Evolutionary conservation across 2,113 vertebrate genomes (phyloP).

Genomic region (Muscicapa adusta): DNA sequence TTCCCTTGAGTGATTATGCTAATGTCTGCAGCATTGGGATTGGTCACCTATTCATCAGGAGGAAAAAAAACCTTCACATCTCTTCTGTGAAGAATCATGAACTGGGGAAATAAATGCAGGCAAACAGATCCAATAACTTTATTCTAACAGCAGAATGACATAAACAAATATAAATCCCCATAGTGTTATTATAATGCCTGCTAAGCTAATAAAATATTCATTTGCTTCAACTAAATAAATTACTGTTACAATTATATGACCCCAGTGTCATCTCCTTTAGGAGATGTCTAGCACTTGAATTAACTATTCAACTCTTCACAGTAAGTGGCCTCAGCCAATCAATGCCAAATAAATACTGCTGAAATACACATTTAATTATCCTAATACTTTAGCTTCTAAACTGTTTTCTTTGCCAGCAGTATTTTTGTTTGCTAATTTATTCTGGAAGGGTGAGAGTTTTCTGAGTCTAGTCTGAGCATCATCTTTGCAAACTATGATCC

Average conservation of each 20-base stretch:
- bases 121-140: constrained; percentile 54
- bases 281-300: constrained; percentile 66
- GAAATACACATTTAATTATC: constrained; percentile 76
- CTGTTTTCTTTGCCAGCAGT: not conserved
- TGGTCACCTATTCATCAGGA: constrained; percentile 45
- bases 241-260: constrained; percentile 70
- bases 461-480: not conserved
- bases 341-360: constrained; percentile 72
- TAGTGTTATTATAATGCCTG: constrained; percentile 65
- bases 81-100: constrained; percentile 37
- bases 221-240: constrained; percentile 75
- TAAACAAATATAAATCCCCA: constrained; percentile 70
- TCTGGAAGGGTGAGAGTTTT: constrained; percentile 34
- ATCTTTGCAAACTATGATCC: not conserved
- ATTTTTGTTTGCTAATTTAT: constrained; percentile 58
- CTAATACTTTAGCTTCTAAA: constrained; percentile 50
- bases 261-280: constrained; percentile 69
- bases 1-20: constrained; percentile 7
- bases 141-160: constrained; percentile 51
- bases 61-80: constrained; percentile 37
- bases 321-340: constrained; percentile 65
- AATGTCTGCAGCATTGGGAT: constrained; percentile 8
- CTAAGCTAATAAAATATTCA: constrained; percentile 70
- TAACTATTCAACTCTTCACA: constrained; percentile 65
- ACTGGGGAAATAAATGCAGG: constrained; percentile 33